Conservation (phyloP, 2,797 vertebrate species). For the Phyllotis vaccarum region DNA sequence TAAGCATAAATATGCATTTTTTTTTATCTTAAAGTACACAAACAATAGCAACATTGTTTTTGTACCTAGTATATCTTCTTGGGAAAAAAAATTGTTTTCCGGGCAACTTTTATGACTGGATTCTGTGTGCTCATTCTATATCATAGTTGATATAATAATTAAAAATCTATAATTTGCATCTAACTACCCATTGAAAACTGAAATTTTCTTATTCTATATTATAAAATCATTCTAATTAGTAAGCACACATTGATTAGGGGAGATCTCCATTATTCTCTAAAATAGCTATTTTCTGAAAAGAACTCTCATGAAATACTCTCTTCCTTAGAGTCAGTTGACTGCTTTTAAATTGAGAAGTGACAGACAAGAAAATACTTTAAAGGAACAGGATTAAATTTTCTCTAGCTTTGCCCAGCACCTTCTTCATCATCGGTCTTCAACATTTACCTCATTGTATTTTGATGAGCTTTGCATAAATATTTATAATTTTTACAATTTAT, state of each 20-base stretch:
- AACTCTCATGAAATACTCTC: accelerated
- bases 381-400: not conserved
- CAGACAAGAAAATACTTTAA: not conserved
- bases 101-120: not conserved
- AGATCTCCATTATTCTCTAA: not conserved
- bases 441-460: not conserved
- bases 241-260: not conserved
- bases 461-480: not conserved
- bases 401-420: no score
- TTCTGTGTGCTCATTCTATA: not conserved
- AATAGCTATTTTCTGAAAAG: not conserved
- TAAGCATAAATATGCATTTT: not conserved
- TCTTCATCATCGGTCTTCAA: not conserved
- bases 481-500: not conserved
- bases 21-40: not conserved
- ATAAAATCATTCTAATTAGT: not conserved
- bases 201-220: not conserved
- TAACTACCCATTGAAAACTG: not conserved
- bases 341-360: not conserved
- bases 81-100: not conserved
- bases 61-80: not conserved
- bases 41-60: not conserved
- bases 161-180: not conserved
- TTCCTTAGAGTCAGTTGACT: not conserved
- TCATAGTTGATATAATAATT: not conserved